Evolutionary conservation across 37 sponge, comb jelly and placozoan species (phyloP), one percentile per base, ranked within the genome.

Genomic region (Axinella damicornis): DNA sequence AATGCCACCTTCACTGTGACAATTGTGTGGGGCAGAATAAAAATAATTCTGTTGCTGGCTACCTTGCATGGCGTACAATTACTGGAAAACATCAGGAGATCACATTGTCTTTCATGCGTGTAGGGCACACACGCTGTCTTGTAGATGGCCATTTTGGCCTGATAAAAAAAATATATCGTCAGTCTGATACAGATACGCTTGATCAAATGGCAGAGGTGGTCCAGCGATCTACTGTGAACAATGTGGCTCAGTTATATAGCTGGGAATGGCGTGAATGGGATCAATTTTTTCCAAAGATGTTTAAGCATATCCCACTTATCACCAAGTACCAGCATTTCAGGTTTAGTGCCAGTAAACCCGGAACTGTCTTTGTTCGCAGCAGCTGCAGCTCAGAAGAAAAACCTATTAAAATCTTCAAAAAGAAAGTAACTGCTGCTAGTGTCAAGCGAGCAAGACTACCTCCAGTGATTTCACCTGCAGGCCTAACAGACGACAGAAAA

Each of bases 191-290:
- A 71, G 87, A 79, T 40, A 86, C 70, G 59, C 61, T 86, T 15
- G 57, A 78, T 33, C 80, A 86, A 32, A 19, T 78, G 53, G 55
- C 36, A 25, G 65, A 86, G 38, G 72, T 64, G 24, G 71, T 69
- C 20, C n/a, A 39, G n/a, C 33, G 69, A 22, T 85, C 78, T n/a
- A 40, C 79, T 18, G 17, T 1, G 2, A 56, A 40, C 65, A 86
- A 86, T 67, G 25, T 77, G 31, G 19, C 62, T 18, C 87, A 86
- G 52, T 21, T 86, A 18, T 85, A 65, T 65, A 53, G 71, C 21
- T 85, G 77, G 77, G 69, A 85, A 69, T 85, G 86, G 78, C 38
- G 71, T 53, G 19, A 71, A 36, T 79, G 87, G 87, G 80, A 78
- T 34, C 19, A 31, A 2, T 73, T 86, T 31, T 33, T 86, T 30